Evolutionary conservation across 2,888 invertebrate species (phyloP).

Genomic region (Syrphus vitripennis): DNA sequence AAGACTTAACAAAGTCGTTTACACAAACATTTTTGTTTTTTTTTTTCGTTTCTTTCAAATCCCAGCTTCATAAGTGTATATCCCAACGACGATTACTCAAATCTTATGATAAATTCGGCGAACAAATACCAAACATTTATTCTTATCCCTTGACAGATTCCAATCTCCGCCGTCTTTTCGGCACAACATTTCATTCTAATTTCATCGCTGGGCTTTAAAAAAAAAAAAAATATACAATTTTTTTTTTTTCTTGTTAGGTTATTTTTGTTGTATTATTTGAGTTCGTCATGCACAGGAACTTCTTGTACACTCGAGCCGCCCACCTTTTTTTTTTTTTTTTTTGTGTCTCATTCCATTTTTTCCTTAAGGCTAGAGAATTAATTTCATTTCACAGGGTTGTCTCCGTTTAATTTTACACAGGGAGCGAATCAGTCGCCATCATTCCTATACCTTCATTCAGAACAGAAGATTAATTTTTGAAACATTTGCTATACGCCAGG

Average conservation of each 20-base stretch:
- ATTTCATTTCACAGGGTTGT: conserved; percentile 61
- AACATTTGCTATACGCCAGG: conserved; percentile 54
- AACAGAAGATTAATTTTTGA: conserved; percentile 68
- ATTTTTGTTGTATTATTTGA: conserved; percentile 59
- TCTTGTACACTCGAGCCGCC: neutral
- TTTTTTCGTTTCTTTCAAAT: neutral
- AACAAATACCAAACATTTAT: conserved; percentile 62
- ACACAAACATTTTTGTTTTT: conserved; percentile 2
- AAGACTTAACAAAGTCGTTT: conserved; percentile 40
- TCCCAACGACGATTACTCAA: conserved; percentile 51
- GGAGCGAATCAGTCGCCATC: neutral
- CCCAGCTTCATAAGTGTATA: neutral
- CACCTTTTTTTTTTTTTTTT: no score
- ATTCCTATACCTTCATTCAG: neutral
- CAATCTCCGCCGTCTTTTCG: neutral
- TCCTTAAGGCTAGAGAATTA: conserved; percentile 44
- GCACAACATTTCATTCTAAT: conserved; percentile 57
- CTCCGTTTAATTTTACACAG: conserved; percentile 56
- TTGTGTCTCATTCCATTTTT: neutral
- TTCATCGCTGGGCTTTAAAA: conserved; percentile 17
- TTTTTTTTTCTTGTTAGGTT: conserved; percentile 36
- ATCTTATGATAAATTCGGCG: conserved; percentile 63
- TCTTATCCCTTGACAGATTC: conserved; percentile 52
- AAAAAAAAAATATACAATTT: conserved; percentile 14
- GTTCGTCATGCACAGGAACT: conserved; percentile 38